Percentiles rank a stretch among this genome's conserved stretches.
phyloP scores from a whole-genome alignment of 2,797 vertebrate genomes.

The Emys orbicularis region DNA sequence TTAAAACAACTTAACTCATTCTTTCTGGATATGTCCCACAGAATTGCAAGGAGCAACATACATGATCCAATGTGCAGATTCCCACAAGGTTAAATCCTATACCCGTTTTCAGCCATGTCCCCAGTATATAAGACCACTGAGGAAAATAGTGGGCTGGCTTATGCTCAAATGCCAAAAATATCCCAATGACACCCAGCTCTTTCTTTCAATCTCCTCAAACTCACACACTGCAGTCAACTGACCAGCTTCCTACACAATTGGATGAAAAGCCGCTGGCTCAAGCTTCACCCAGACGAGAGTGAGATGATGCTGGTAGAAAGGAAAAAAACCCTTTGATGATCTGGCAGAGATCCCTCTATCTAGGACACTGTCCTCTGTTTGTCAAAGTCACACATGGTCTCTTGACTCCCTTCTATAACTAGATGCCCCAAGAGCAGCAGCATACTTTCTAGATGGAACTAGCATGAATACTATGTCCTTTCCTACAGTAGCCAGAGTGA shows the following conservation, averaged over 20 bases:
- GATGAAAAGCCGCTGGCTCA: neutral
- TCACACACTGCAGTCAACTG: neutral
- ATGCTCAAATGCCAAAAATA: neutral
- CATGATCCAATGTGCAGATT: neutral
- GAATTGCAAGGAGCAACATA: neutral
- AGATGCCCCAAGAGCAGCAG: neutral
- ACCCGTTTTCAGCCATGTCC: neutral
- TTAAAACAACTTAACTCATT: neutral
- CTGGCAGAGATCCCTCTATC: neutral
- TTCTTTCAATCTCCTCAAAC: neutral
- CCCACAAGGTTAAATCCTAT: neutral
- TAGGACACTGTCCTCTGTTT: neutral
- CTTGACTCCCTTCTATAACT: neutral
- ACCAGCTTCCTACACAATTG: neutral
- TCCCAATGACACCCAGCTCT: neutral
- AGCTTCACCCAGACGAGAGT: neutral
- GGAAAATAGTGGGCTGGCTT: neutral
- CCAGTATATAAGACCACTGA: neutral
- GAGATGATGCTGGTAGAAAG: neutral
- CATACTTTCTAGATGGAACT: fast-evolving
- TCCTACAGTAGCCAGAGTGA: fast-evolving
- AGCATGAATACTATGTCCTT: neutral
- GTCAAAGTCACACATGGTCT: neutral
- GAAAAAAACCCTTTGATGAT: neutral
- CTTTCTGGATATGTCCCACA: neutral